Percentiles rank a stretch among this genome's conserved stretches.
These are phyloP conservation scores for Sogatella furcifera DNA, from an alignment of 1,140 invertebrate species.

Conservation along the genomic window DNA sequence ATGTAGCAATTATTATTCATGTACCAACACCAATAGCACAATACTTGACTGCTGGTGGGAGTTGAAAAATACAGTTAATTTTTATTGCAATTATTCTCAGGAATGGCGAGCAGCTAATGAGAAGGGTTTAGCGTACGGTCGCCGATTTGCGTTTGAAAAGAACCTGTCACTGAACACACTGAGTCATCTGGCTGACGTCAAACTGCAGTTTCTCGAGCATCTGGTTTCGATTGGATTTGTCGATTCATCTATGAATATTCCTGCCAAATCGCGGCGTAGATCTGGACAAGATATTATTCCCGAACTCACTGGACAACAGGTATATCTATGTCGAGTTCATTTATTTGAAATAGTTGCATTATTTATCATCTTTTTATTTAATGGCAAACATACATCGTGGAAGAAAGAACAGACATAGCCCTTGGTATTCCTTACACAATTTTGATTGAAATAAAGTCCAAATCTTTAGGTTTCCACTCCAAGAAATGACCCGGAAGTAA, in stretches of 20 bases:
- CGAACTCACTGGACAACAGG: slow-evolving; percentile 52
- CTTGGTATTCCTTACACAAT: no score
- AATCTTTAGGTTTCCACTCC: no score
- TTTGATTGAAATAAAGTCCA: no score
- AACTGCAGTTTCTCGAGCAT: slow-evolving; percentile 72
- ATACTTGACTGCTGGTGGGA: no score
- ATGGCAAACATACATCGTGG: no score
- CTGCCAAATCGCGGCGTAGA: slow-evolving; percentile 29
- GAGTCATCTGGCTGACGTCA: slow-evolving; percentile 62
- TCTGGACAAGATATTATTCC: slow-evolving; percentile 51
- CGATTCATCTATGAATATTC: slow-evolving; percentile 37
- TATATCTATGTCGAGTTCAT: slow-evolving; percentile 23
- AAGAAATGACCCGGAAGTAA: no score
- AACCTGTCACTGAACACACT: slow-evolving; percentile 63
- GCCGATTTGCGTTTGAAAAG: slow-evolving; percentile 58
- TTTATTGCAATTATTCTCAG: slow-evolving; percentile 30
- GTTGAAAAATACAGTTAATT: no score
- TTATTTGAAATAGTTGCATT: not conserved
- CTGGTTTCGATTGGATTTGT: slow-evolving; percentile 71
- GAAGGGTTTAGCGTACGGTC: slow-evolving; percentile 45
- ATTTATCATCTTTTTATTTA: no score
- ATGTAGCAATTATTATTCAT: no score
- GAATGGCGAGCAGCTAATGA: slow-evolving; percentile 57
- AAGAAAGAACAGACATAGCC: no score
- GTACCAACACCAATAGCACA: no score